phyloP scores from a whole-genome alignment of 2,888 invertebrate genomes.

The Drosophila paramelanica region DNA sequence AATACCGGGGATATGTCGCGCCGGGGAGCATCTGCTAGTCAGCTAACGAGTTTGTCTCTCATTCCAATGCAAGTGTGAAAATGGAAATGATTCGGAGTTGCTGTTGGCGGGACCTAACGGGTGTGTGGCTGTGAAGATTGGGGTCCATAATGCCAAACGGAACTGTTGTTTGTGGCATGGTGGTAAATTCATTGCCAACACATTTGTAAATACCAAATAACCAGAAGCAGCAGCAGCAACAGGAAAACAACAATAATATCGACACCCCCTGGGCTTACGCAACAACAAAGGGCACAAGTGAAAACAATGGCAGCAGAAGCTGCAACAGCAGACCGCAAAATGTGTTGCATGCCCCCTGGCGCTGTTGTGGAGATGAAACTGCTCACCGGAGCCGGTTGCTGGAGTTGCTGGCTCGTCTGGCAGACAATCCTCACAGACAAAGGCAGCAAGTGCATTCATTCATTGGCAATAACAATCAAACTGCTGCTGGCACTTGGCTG shows the following conservation, averaged over 20 bases:
- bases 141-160: constrained; percentile 65
- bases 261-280: constrained; percentile 68
- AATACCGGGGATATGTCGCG: constrained; percentile 40
- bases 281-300: constrained; percentile 55
- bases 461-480: constrained; percentile 80
- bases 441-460: constrained; percentile 77
- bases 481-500: constrained; percentile 71
- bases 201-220: constrained; percentile 62
- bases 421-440: constrained; percentile 63
- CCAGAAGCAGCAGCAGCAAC: constrained; percentile 24
- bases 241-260: constrained; percentile 51
- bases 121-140: constrained; percentile 20
- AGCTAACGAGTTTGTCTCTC: constrained; percentile 45
- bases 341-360: constrained; percentile 70
- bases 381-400: neutral
- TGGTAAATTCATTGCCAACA: constrained; percentile 77
- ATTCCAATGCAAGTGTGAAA: constrained; percentile 66
- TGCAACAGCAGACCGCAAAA: constrained; percentile 71
- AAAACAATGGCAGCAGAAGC: constrained; percentile 67
- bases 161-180: constrained; percentile 66
- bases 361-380: constrained; percentile 31
- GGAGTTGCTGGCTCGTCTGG: constrained; percentile 23
- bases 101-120: constrained; percentile 24
- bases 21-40: constrained; percentile 47
- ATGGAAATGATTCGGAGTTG: constrained; percentile 47